Base-by-base conservation (phyloP, 2,113 vertebrate species). In the Psophia crepitans region DNA sequence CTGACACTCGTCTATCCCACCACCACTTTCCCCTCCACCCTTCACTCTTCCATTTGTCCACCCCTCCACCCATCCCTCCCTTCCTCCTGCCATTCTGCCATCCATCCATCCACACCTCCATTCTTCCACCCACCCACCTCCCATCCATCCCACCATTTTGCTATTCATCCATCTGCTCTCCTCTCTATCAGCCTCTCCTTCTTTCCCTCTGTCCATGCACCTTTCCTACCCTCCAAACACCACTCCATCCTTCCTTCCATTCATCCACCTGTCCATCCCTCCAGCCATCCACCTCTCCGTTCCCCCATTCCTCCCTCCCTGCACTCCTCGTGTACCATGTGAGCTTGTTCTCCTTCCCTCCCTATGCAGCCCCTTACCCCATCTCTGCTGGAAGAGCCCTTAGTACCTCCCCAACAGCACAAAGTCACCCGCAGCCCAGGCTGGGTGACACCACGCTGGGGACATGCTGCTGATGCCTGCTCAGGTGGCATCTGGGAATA, bases 281-380 rank as follows among this genome's bases (percentile, higher is more conserved):
- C 33, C 30, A 57, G 19, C 32, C 28, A 15, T 10, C 61, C 44
- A 16, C 14, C 30, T 63, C 3, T 30, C 27, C 35, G 6, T 53
- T 49, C 32, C 4, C 24, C 30, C 43, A 22, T 37, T n/a, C 66
- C 19, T 54, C 24, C 46, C 7, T 51, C 21, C 26, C 37, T 12
- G 53, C 32, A 6, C 4, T 1, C 26, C 23, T 26, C 54, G 2
- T 22, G 3, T 5, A 17, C 14, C 24, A 6, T 0, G 3, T 46
- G 14, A 83, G 18, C 7, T 64, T 15, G 10, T 69, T 90, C 63
- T 43, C 85, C 43, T 58, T 44, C 57, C 27, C 12, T 74, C 37
- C 64, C 64, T 28, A 4, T 0, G 0, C 33, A 64, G 19, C 11
- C 32, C 27, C 39, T 19, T 18, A 11, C 16, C 32, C 48, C 15